Conservation (phyloP, 2,113 vertebrate genomes). For the Numenius arquata region DNA sequence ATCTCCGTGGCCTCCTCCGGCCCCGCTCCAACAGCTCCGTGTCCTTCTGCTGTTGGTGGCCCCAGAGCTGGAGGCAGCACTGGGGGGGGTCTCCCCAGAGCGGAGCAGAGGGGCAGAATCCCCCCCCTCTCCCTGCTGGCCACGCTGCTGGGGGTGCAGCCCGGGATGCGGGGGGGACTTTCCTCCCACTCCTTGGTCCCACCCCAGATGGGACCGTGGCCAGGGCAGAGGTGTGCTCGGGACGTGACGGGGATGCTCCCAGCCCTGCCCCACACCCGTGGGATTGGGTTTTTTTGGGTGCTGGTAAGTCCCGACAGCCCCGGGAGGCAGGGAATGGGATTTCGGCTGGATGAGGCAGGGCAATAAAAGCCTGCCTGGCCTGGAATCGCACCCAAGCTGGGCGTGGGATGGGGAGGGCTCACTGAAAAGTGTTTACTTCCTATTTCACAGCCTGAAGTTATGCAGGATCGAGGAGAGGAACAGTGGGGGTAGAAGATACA, state of each 20-base stretch:
- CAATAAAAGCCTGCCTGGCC: neutral
- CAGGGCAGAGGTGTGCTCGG: neutral
- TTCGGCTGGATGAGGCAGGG: neutral
- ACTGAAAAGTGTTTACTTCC: neutral
- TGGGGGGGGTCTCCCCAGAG: too few species aligned
- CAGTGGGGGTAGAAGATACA: neutral
- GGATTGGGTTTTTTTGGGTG: neutral
- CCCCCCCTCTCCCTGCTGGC: too few species aligned
- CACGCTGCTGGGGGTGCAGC: too few species aligned
- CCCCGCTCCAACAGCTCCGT: too few species aligned
- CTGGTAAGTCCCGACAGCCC: neutral
- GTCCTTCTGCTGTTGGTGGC: too few species aligned
- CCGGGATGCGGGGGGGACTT: too few species aligned
- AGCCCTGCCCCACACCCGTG: rapidly evolving
- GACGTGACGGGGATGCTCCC: neutral
- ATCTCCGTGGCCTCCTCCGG: too few species aligned
- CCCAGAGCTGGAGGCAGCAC: too few species aligned
- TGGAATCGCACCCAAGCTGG: neutral
- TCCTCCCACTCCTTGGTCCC: neutral
- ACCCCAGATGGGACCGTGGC: rapidly evolving
- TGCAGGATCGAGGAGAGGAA: neutral
- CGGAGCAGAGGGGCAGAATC: too few species aligned
- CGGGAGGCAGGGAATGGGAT: neutral
- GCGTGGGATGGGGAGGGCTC: neutral
- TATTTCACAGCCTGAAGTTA: neutral